Evolutionary conservation across 2,888 invertebrate genomes (phyloP).

Genomic region (Drosophila histrio): DNA sequence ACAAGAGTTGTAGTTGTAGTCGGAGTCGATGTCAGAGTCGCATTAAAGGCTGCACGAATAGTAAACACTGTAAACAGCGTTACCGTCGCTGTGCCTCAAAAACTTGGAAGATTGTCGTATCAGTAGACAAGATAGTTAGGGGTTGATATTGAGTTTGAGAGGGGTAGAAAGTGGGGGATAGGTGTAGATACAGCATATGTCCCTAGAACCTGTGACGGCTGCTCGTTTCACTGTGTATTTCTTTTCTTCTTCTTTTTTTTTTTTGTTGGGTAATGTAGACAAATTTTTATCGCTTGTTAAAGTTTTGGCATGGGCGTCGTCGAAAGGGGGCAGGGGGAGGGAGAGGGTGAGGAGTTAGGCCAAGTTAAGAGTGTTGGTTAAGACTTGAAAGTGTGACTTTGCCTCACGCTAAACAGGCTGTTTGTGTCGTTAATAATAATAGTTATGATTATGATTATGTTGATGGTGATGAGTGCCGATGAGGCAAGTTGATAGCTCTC

Average conservation of each 20-base stretch:
- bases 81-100: conserved; percentile 39
- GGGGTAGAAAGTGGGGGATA: background rate
- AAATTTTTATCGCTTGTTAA: conserved; percentile 75
- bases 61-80: conserved; percentile 44
- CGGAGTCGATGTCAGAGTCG: background rate
- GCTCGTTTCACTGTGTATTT: conserved; percentile 11
- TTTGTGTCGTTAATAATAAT: conserved; percentile 73
- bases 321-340: background rate
- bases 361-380: background rate
- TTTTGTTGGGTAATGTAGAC: conserved; percentile 62
- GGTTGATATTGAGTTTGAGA: conserved; percentile 38
- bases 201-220: conserved; percentile 53
- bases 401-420: conserved; percentile 71
- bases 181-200: conserved; percentile 52
- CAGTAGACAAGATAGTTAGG: conserved; percentile 56
- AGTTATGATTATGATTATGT: conserved; percentile 73
- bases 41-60: conserved; percentile 21
- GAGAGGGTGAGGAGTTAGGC: background rate
- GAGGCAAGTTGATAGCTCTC: conserved; percentile 45
- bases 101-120: conserved; percentile 43
- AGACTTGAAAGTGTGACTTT: conserved; percentile 47
- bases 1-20: background rate
- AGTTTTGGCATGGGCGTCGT: conserved; percentile 38
- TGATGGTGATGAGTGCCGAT: conserved; percentile 59
- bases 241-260: background rate